These are phyloP conservation scores for Halisarca cf. caerulea DNA, from an alignment of 37 sponge, comb jelly and placozoan genomes.

Conservation along the genomic window DNA sequence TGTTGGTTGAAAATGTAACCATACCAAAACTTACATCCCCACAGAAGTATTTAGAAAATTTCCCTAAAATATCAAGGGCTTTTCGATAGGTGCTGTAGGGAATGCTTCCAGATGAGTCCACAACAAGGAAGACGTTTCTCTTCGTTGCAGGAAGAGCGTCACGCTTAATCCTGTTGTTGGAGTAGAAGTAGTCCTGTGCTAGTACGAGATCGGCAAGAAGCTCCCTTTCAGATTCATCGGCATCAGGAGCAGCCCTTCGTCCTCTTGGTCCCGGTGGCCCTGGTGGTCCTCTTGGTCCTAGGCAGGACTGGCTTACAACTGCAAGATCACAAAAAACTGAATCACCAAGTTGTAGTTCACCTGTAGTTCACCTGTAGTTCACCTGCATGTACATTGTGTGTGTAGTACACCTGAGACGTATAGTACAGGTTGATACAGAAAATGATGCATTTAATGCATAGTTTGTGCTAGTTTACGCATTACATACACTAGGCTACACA, in stretches of 20 bases:
- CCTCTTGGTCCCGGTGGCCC: too few species aligned
- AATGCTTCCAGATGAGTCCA: constrained; percentile 26
- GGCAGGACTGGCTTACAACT: too few species aligned
- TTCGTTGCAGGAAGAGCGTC: background rate
- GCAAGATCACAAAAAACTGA: too few species aligned
- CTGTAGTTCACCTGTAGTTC: too few species aligned
- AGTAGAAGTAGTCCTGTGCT: background rate
- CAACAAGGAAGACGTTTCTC: constrained; percentile 2
- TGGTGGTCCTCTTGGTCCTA: too few species aligned
- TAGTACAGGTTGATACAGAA: too few species aligned
- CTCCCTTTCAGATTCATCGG: background rate
- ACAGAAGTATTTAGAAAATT: background rate
- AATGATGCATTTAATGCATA: too few species aligned
- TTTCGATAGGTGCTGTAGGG: background rate
- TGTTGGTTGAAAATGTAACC: background rate
- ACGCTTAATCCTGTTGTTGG: background rate
- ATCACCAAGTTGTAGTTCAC: too few species aligned
- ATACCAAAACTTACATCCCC: constrained; percentile 1
- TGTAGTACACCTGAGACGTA: too few species aligned
- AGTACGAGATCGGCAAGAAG: constrained; percentile 2
- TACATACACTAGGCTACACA: too few species aligned
- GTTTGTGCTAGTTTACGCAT: too few species aligned
- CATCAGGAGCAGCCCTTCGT: background rate
- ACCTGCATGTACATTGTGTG: too few species aligned
- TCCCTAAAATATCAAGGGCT: background rate